phyloP scores from a whole-genome alignment of 1,140 invertebrate genomes.

The Drosophila sturtevanti region DNA sequence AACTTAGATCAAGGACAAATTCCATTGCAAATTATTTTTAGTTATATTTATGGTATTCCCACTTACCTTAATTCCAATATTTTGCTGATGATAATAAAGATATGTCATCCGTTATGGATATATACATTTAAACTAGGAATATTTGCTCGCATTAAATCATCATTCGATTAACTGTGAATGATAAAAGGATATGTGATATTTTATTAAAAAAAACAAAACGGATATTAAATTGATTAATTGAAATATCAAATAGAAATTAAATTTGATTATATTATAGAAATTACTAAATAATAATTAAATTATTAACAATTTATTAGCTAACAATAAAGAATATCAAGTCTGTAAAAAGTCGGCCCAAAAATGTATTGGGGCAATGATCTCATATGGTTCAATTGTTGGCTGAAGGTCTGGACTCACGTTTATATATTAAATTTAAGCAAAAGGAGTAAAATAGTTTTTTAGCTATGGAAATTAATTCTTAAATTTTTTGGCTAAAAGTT shows the following conservation, averaged over 20 bases:
- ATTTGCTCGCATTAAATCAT: not conserved
- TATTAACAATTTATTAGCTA: not conserved
- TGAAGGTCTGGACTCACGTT: too few species aligned
- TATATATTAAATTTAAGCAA: too few species aligned
- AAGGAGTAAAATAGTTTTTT: too few species aligned
- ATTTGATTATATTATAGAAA: not conserved
- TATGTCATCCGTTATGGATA: not conserved
- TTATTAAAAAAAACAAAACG: too few species aligned
- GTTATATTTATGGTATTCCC: not conserved
- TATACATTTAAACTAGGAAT: not conserved
- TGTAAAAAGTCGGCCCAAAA: too few species aligned
- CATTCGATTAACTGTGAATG: not conserved
- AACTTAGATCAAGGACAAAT: not conserved
- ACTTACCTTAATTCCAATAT: not conserved
- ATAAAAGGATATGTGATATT: not conserved
- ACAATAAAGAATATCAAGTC: too few species aligned
- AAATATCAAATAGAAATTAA: not conserved
- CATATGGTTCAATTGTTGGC: too few species aligned
- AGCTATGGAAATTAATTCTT: too few species aligned
- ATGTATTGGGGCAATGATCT: too few species aligned
- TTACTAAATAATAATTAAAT: not conserved
- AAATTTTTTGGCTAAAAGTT: too few species aligned
- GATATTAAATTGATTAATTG: conserved; percentile 1
- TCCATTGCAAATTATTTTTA: conserved; percentile 3
- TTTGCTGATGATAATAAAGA: conserved; percentile 1